phyloP scores from a whole-genome alignment of 53 echinoderm and acorn worm species.

The Crossaster papposus region DNA sequence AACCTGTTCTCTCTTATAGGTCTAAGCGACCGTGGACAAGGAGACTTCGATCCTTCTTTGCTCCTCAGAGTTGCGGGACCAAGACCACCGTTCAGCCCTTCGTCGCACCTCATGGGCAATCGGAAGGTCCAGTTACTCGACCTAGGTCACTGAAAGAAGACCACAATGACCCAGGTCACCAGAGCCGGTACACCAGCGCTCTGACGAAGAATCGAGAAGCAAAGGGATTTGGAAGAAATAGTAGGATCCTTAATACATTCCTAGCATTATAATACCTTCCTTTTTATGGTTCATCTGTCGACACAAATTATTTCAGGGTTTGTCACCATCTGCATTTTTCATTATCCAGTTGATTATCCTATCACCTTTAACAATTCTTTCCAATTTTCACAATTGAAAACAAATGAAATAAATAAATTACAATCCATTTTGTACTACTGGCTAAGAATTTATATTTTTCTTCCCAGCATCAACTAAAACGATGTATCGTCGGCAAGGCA shows the following conservation, averaged over 20 bases:
- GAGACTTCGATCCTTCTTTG: constrained; percentile 13
- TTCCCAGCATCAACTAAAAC: not conserved
- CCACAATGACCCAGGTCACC: not conserved
- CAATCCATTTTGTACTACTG: not conserved
- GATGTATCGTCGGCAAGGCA: constrained; percentile 14
- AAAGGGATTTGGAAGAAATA: not conserved
- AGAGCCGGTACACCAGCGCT: constrained; percentile 2
- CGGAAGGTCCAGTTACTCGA: not conserved
- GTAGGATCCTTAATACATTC: not conserved
- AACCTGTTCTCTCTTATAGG: not conserved
- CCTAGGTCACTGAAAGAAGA: not conserved
- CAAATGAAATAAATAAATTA: too few species aligned
- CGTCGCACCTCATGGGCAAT: not conserved
- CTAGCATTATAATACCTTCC: not conserved
- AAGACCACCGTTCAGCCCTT: constrained; percentile 25
- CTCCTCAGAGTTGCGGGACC: constrained; percentile 4
- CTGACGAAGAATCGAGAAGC: not conserved
- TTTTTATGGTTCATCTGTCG: not conserved
- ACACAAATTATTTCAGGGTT: not conserved
- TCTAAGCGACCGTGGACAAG: constrained; percentile 13
- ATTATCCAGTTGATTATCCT: too few species aligned
- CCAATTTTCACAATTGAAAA: too few species aligned
- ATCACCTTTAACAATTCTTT: too few species aligned
- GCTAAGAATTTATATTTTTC: not conserved
- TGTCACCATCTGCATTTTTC: too few species aligned